A percentile compares a stretch with the other conserved stretches of the same genome.
Evolutionary conservation across 2,113 vertebrate genomes (phyloP).

Genomic region (Nerophis ophidion): DNA sequence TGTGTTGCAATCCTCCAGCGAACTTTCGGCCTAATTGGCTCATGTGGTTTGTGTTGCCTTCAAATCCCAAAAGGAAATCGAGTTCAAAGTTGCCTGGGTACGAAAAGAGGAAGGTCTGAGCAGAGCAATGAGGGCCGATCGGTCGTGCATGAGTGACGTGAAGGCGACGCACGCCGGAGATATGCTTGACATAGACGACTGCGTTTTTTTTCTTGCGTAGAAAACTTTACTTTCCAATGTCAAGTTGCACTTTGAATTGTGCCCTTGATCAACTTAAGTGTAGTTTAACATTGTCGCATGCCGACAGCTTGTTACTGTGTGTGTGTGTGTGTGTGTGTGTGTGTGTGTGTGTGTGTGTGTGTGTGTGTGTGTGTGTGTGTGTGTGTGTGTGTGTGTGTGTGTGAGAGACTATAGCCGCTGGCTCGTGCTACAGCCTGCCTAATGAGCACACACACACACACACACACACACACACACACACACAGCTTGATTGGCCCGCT

Average conservation of each 20-base stretch:
- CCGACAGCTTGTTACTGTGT: slow-evolving; percentile 1
- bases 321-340: background rate
- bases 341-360: background rate
- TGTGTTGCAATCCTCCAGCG: slow-evolving; percentile 1
- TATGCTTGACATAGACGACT: background rate
- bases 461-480: slow-evolving; percentile 4
- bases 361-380: background rate
- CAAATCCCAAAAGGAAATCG: background rate
- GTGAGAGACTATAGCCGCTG: slow-evolving; percentile 20
- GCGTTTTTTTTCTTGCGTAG: background rate
- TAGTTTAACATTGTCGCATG: slow-evolving; percentile 19
- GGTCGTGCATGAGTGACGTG: background rate
- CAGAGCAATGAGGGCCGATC: slow-evolving; percentile 5
- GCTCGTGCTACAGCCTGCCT: slow-evolving; percentile 26
- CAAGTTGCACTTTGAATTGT: slow-evolving; percentile 6
- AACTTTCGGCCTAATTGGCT: background rate
- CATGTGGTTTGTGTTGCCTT: no score
- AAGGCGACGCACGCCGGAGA: background rate
- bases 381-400: background rate
- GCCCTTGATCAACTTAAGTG: slow-evolving; percentile 16
- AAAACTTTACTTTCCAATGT: background rate
- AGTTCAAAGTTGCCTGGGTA: no score
- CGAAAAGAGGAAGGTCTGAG: background rate
- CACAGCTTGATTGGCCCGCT: slow-evolving; percentile 29
- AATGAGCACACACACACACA: slow-evolving; percentile 44